These are phyloP conservation scores for Serrognathus titanus DNA, from an alignment of 2,888 invertebrate genomes.

Conservation along the genomic window DNA sequence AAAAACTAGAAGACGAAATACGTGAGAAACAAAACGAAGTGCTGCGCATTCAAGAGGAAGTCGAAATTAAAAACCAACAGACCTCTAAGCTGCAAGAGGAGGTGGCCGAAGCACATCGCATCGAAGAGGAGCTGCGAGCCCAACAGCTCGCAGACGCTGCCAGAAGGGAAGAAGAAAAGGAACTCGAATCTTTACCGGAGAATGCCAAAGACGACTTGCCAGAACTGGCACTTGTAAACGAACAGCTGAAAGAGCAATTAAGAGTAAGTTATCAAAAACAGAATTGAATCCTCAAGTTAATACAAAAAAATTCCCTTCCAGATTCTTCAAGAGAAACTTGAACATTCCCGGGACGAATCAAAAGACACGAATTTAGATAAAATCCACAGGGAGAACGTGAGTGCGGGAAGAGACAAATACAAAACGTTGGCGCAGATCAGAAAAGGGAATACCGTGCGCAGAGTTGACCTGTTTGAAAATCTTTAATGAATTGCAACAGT, in stretches of 20 bases:
- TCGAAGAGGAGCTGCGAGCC: conserved; percentile 34
- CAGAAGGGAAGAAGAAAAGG: conserved; percentile 24
- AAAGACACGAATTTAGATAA: conserved; percentile 42
- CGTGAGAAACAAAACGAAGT: conserved; percentile 66
- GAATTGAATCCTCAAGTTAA: too few relatives aligned
- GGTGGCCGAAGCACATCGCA: conserved; percentile 37
- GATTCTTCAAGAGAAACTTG: conserved; percentile 40
- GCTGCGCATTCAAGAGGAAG: conserved; percentile 37
- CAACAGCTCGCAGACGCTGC: conserved; percentile 31
- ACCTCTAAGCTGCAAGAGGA: conserved; percentile 39
- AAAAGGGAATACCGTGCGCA: conserved; percentile 44
- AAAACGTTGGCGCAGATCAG: conserved; percentile 45
- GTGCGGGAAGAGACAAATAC: conserved; percentile 43
- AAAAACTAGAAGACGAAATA: conserved; percentile 85
- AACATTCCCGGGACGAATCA: conserved; percentile 35
- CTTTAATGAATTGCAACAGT: conserved; percentile 27
- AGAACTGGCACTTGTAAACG: conserved; percentile 39
- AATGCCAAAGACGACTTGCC: conserved; percentile 38
- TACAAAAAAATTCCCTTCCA: conserved; percentile 14
- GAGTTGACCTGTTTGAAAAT: conserved; percentile 47
- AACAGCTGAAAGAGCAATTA: conserved; percentile 40
- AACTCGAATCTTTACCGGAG: conserved; percentile 35
- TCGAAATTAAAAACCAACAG: conserved; percentile 39
- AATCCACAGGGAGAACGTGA: conserved; percentile 42
- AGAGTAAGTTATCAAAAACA: conserved; percentile 28